Evolutionary conservation across 2,797 vertebrate genomes (phyloP).

Genomic region (Coreius guichenoti): DNA sequence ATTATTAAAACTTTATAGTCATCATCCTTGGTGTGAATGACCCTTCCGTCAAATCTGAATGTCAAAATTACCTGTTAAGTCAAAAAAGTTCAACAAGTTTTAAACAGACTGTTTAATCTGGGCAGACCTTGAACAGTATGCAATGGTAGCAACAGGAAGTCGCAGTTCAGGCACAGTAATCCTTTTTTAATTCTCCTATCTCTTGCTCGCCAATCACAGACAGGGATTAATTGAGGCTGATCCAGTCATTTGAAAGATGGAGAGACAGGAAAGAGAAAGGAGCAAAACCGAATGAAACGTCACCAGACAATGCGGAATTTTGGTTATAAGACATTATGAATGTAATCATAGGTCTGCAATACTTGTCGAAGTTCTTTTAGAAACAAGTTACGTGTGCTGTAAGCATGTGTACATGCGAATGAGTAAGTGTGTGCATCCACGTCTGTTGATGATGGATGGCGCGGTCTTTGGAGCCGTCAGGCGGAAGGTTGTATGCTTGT

Average conservation of each 20-base stretch:
- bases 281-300: background rate
- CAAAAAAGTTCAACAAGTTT: background rate
- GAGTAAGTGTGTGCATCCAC: background rate
- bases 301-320: background rate
- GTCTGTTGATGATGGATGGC: constrained; percentile 23
- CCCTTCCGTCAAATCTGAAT: background rate
- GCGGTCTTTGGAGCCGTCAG: constrained; percentile 21
- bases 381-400: constrained; percentile 4
- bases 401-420: constrained; percentile 3
- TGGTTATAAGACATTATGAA: constrained; percentile 5
- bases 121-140: background rate
- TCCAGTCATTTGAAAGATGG: constrained; percentile 8
- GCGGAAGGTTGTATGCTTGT: constrained; percentile 2
- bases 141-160: background rate
- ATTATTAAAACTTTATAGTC: background rate
- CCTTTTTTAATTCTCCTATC: background rate
- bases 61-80: background rate
- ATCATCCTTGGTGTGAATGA: background rate
- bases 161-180: background rate
- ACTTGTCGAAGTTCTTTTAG: constrained; percentile 16
- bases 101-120: background rate
- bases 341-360: constrained; percentile 19
- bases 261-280: background rate
- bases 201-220: background rate
- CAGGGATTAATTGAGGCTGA: background rate